These are phyloP conservation scores for Melanerpes aurifrons DNA, from an alignment of 2,113 vertebrate genomes.

Conservation along the genomic window DNA sequence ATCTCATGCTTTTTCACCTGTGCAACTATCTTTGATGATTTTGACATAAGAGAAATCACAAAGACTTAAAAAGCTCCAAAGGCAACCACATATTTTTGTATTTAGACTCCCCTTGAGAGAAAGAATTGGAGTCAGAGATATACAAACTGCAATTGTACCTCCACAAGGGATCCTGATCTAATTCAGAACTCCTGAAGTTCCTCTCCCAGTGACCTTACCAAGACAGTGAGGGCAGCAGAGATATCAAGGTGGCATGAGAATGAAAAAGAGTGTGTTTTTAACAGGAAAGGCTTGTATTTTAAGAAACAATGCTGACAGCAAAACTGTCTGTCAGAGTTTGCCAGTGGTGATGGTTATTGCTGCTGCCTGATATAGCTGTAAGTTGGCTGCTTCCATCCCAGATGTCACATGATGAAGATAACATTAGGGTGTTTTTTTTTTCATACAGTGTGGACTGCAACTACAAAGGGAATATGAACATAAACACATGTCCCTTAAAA, in stretches of 20 bases:
- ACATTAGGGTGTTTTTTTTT: neutral
- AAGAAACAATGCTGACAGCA: neutral
- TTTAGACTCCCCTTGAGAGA: neutral
- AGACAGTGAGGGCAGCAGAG: neutral
- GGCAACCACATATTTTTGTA: neutral
- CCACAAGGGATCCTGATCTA: neutral
- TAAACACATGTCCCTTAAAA: neutral
- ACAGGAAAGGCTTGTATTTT: constrained; percentile 2
- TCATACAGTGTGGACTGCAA: neutral
- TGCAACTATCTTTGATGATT: neutral
- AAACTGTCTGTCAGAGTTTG: neutral
- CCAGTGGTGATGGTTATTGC: neutral
- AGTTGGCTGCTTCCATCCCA: neutral
- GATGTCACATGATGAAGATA: constrained; percentile 29
- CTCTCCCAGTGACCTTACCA: neutral
- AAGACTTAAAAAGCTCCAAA: neutral
- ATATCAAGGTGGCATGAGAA: neutral
- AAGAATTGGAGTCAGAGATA: neutral
- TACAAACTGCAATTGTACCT: neutral
- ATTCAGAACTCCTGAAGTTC: neutral
- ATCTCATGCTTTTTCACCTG: neutral
- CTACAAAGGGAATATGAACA: neutral
- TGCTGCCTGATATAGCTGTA: neutral
- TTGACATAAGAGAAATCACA: neutral
- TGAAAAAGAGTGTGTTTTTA: neutral